Percentiles rank a stretch among this genome's conserved stretches.
Evolutionary conservation across 2,797 vertebrate species (phyloP).

Genomic region (Galaxias olidus): DNA sequence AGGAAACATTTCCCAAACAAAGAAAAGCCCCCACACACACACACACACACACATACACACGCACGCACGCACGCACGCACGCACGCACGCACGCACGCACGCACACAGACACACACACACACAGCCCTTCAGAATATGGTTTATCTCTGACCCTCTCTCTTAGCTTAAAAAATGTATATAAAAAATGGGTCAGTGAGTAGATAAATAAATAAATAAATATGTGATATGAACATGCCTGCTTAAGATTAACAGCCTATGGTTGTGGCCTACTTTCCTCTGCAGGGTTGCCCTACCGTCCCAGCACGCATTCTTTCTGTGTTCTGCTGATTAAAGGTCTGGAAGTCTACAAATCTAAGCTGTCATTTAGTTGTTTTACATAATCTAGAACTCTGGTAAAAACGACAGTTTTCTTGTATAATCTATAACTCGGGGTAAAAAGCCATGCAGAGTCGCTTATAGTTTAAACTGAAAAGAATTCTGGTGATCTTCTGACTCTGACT

Average conservation of each 20-base stretch:
- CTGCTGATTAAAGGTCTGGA: too few species aligned
- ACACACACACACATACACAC: conserved; percentile 1
- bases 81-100: too few species aligned
- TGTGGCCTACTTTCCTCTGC: conserved; percentile 29
- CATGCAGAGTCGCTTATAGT: too few species aligned
- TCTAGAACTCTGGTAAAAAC: too few species aligned
- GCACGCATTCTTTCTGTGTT: background rate
- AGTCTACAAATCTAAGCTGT: too few species aligned
- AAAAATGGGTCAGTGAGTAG: conserved; percentile 26
- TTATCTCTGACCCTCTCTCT: conserved; percentile 8
- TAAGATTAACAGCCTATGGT: conserved; percentile 46
- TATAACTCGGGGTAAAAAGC: too few species aligned
- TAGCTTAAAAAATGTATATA: too few species aligned
- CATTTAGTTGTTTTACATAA: too few species aligned
- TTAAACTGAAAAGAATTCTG: too few species aligned
- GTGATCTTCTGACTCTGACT: too few species aligned
- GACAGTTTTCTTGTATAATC: too few species aligned
- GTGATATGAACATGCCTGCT: conserved; percentile 19
- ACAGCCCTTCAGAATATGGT: conserved; percentile 11
- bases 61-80: conserved; percentile 1
- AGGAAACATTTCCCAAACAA: too few species aligned
- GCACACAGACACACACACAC: conserved; percentile 11
- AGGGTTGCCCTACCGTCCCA: conserved; percentile 19
- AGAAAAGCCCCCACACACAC: conserved; percentile 1
- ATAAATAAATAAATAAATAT: conserved; percentile 25